A percentile compares a stretch with the other conserved stretches of the same genome.
Evolutionary conservation across 2,113 vertebrate genomes (phyloP).

Genomic region (Morone chrysops): DNA sequence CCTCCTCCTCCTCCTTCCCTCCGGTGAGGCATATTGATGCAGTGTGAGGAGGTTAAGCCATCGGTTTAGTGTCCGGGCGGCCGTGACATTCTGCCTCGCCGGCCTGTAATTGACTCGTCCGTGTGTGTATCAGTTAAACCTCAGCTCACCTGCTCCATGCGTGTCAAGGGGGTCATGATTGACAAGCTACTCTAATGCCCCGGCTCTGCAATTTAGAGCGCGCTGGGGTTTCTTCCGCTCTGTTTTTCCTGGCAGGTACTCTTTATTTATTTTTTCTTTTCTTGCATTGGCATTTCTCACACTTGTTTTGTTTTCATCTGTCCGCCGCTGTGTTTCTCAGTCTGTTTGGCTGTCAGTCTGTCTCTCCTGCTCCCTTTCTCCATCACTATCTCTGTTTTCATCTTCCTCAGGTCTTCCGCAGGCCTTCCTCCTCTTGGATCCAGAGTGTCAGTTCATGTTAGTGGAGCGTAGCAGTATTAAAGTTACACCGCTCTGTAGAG

Average conservation of each 20-base stretch:
- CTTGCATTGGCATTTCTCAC: slow-evolving; percentile 37
- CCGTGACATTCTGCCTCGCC: slow-evolving; percentile 75
- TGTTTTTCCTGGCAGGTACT: slow-evolving; percentile 38
- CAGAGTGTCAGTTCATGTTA: slow-evolving; percentile 43
- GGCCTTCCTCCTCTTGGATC: slow-evolving; percentile 33
- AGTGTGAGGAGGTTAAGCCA: slow-evolving; percentile 72
- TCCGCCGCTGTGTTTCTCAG: slow-evolving; percentile 15
- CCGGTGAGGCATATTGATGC: slow-evolving; percentile 68
- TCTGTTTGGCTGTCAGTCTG: slow-evolving; percentile 42
- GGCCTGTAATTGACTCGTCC: slow-evolving; percentile 79
- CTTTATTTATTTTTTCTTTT: not conserved
- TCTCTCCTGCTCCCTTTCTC: slow-evolving; percentile 13
- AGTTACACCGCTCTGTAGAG: slow-evolving; percentile 41
- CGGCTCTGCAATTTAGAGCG: slow-evolving; percentile 39
- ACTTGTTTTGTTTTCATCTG: slow-evolving; percentile 65
- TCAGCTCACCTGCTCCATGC: slow-evolving; percentile 73
- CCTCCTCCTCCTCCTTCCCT: slow-evolving; percentile 3
- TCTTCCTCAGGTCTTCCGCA: slow-evolving; percentile 26
- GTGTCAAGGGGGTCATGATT: slow-evolving; percentile 69
- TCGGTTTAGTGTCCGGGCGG: slow-evolving; percentile 72
- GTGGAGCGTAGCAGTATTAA: slow-evolving; percentile 22
- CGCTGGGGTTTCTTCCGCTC: slow-evolving; percentile 29
- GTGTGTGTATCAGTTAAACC: slow-evolving; percentile 69
- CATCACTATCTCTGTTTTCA: slow-evolving; percentile 46
- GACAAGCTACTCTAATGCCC: slow-evolving; percentile 70